These are phyloP conservation scores for Rhodeus uyekii DNA, from an alignment of 2,797 vertebrate species.

Conservation along the genomic window DNA sequence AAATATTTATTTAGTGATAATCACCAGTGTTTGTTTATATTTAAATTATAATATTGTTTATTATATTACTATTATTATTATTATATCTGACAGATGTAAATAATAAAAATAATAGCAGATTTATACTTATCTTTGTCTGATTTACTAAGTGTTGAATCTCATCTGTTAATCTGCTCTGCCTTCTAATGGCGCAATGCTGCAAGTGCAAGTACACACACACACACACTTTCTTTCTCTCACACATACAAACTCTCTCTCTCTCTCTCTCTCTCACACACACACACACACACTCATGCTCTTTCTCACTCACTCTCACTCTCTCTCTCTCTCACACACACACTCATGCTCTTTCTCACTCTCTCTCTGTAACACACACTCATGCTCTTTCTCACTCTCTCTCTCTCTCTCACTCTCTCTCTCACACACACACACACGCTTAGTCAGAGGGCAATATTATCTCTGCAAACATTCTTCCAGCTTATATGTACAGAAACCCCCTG, in stretches of 20 bases:
- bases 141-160: neutral
- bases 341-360: too few relatives aligned
- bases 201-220: slow-evolving; percentile 1
- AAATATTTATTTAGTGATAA: neutral
- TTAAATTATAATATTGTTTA: neutral
- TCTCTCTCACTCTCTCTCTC: too few relatives aligned
- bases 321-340: neutral
- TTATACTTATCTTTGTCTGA: neutral
- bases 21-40: neutral
- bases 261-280: neutral
- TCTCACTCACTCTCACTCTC: neutral
- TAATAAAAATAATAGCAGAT: neutral
- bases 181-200: neutral
- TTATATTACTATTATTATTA: neutral
- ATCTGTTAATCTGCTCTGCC: slow-evolving; percentile 30
- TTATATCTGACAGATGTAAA: neutral
- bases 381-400: too few relatives aligned
- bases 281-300: neutral
- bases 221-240: neutral
- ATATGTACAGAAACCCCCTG: slow-evolving; percentile 36
- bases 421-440: neutral
- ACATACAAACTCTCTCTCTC: neutral
- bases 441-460: neutral
- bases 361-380: too few relatives aligned
- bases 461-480: neutral